Base-by-base conservation (phyloP, 2,797 vertebrate species). In the Bovichtus diacanthus region DNA sequence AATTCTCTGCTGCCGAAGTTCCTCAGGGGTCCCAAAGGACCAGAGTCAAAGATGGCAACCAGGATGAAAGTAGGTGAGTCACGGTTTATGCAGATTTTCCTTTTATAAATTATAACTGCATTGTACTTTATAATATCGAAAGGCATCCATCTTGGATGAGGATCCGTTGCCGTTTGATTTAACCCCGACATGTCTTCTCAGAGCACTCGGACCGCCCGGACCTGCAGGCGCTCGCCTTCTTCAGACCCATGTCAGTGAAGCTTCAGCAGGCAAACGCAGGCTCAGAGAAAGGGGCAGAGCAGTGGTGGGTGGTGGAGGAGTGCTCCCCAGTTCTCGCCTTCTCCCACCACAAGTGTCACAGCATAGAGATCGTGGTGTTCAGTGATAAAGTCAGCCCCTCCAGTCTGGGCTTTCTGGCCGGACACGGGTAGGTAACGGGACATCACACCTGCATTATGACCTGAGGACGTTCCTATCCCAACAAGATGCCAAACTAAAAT, bases 381-480 rank as follows among this genome's bases (percentile, higher is more conserved):
- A 96, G 83, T 13, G 96, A 97, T 83, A 96, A 96, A 92, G 96
- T 96, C 88, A 97, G 96, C 80, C 96, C 96, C 16, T 87, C 94
- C 68, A 96, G 95, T 70, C 85, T 96, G 86, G 95, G 95, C 53
- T 96, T 96, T 75, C 88, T 97, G 70, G 95, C 93, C 2, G 96
- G 95, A 89, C 95, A 96, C 0, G 93, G 96, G 96, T 96, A 88
- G 56, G 95, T 83, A 68, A 49, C 29, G 25, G 54, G 2, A 19
- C 9, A 29, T 16, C 29, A 60, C 25, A 49, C 15, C 19, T 29
- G 36, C 10, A 16, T 9, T 23, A 19, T 15, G 7, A 39, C 2
- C 6, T 13, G 50, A 25, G 8, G 49, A 19, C 50, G 9, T 27
- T 5, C 31, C 31, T 34, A 9, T 34, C 31, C 31, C 31, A 34